Percentiles rank a stretch among this genome's conserved stretches.
Evolutionary conservation across 53 echinoderm and acorn worm species (phyloP).

Genomic region (Arbacia lixula): DNA sequence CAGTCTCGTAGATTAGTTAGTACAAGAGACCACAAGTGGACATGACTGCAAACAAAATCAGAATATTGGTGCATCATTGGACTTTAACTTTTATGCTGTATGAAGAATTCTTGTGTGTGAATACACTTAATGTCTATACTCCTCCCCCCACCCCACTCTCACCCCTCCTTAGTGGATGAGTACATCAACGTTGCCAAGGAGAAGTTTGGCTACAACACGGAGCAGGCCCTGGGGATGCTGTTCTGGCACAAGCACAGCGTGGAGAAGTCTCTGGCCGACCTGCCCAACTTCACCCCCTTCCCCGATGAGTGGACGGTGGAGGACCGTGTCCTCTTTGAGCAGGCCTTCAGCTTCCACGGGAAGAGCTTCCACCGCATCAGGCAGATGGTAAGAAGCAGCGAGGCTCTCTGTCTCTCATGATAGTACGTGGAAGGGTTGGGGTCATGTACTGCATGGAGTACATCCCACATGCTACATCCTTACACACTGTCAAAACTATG

Average conservation of each 20-base stretch:
- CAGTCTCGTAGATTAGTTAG: too few relatives aligned
- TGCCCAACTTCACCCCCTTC: slow-evolving; percentile 97
- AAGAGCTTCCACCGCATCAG: slow-evolving; percentile 98
- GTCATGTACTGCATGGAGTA: too few relatives aligned
- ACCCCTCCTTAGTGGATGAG: slow-evolving; percentile 83
- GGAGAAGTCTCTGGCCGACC: slow-evolving; percentile 89
- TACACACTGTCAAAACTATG: too few relatives aligned
- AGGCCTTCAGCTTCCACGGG: slow-evolving; percentile 99
- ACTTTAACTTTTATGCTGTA: not conserved
- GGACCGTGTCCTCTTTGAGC: slow-evolving; percentile 97
- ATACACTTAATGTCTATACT: not conserved
- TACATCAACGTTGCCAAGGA: slow-evolving; percentile 96
- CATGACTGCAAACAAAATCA: too few relatives aligned
- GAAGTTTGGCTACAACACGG: slow-evolving; percentile 98
- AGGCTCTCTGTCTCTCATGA: too few relatives aligned
- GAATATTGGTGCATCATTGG: not conserved
- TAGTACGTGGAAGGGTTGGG: too few relatives aligned
- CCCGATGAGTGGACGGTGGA: slow-evolving; percentile 99
- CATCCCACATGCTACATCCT: too few relatives aligned
- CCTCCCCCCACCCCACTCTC: not conserved
- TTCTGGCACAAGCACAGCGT: slow-evolving; percentile 97
- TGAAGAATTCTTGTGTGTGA: too few relatives aligned
- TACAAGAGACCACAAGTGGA: too few relatives aligned
- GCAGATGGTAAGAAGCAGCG: slow-evolving; percentile 89
- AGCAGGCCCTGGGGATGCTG: slow-evolving; percentile 98